Base-by-base conservation (phyloP, 2,113 vertebrate genomes). In the Podarcis muralis region DNA sequence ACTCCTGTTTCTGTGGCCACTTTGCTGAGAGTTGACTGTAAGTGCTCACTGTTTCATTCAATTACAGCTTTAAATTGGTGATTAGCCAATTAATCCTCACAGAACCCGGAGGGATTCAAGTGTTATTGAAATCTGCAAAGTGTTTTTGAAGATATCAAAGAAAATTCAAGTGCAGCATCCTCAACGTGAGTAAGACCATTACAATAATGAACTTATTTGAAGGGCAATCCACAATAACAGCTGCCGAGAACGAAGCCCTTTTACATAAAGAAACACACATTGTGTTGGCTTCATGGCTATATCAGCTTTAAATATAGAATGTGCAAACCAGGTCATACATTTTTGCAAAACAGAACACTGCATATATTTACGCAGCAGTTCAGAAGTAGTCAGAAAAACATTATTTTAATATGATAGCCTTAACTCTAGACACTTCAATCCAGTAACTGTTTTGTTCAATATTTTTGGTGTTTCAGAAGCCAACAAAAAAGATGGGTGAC, bases 81-180 rank as follows among this genome's bases (percentile, higher is more conserved):
- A 65, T 82, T 88, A 88, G 68, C 32, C 86, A 88, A 82, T 83
- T 88, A 83, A 83, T 75, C 48, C 37, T 75, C 27, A 40, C 71
- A 65, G 80, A 66, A 43, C 69, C 37, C 35, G 8, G 53, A 48
- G 32, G 69, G 11, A 62, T 76, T 25, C 57, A 37, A 86, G 84
- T 77, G 37, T 88, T 82, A 75, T 32, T 75, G 80, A 83, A 75
- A n/a, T 82, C 78, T 40, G 53, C 79, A 81, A 82, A 87, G 71
- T 62, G 43, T n/a, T 88, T 88, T 88, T 72, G 37, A 88, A 88
- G 69, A 72, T 72, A 75, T 32, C 32, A 82, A 43, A 82, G 79
- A 75, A 88, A 88, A 88, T 43, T 65, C 32, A 75, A 82, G 69
- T 75, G 30, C 30, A n/a, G 11, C 30, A 11, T 82, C 20, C 30